Base-by-base conservation (phyloP, 2,888 invertebrate genomes). In the Thecocarcelia acutangulata region DNA sequence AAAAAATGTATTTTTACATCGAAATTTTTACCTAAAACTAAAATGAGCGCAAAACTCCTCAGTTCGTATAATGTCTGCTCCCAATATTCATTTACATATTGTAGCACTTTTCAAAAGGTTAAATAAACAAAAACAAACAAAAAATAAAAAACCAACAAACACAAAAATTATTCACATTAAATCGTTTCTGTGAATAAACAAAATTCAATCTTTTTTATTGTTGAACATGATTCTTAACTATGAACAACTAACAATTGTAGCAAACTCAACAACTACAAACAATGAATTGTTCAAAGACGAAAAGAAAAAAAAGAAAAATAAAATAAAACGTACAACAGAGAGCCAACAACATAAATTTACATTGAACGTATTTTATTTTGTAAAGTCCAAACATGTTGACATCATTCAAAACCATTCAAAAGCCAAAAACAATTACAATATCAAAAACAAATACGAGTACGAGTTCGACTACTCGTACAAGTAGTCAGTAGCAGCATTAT, bases 351-450 rank as follows among this genome's bases (percentile, higher is more conserved):
- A 78, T 78, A 82, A 78, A 82, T 82, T 78, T 82, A 82, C 82
- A 82, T 82, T 82, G 76, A 76, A 69, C 63, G 76, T 76, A 58
- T 80, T 80, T 68, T 64, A 50, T 80, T 81, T 78, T 82, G 74
- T 74, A 74, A 74, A 82, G 78, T 82, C 82, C 74, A 82, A 82
- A 82, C 78, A 78, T 82, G 78, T 82, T 82, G 82, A 82, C 82
- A 82, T 82, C 78, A 82, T 82, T 82, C 82, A 82, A 82, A 82
- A 83, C 82, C 83, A 85, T 84, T 84, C 83, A 85, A 83, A 83
- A 85, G 85, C 84, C 85, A 84, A 85, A 85, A 85, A 81, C 85
- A 84, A 85, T 85, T 85, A 85, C 83, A 80, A 84, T 82, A 83
- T 82, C 77, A 78, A 76, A 61, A 46, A 69, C 73, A 59, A 44